Evolutionary conservation across 2,888 invertebrate species (phyloP), one percentile per base, ranked within the genome.

Genomic region (Exephanes ischioxanthus): DNA sequence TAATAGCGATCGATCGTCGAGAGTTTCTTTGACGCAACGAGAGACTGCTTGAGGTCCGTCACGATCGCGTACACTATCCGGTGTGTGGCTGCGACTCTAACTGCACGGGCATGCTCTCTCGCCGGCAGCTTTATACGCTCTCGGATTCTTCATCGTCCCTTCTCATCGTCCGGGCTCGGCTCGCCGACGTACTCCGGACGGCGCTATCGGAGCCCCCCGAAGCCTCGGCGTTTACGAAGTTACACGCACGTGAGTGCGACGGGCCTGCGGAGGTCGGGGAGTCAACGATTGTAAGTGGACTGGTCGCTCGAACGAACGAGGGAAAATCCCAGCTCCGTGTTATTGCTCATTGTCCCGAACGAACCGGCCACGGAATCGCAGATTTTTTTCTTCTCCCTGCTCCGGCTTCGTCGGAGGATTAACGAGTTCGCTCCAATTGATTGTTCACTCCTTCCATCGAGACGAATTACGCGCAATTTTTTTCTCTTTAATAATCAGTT

Each of bases 51-150:
- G 48, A 30, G 22, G 51, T 61, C 14, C 70, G 51, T 63, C 58
- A 66, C 78, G 68, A 41, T 63, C 67, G 61, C 75, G 82, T 9
- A 37, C 76, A 80, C 83, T 83, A 72, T 83, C 58, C 71, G 79
- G 51, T 75, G 53, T 79, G 76, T 83, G 80, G 75, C 79, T 72
- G 68, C 81, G 70, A 79, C 48, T 63, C 79, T 68, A 81, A 88
- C 88, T 88, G 88, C 79, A 72, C 80, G 84, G 73, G 51, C 73
- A 81, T 83, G 61, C 66, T 79, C 45, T 81, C 68, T 63, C 14
- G 84, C 84, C 30, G 51, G 79, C 84, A 33, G 84, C 83, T 88
- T 87, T 88, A 88, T 88, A 88, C 79, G 86, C 86, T 70, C 75
- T 67, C 55, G 75, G 77, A 76, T 45, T n/a, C n/a, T n/a, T n/a